Conservation (phyloP, 2,113 vertebrate species). For the Hippocampus barbouri region DNA sequence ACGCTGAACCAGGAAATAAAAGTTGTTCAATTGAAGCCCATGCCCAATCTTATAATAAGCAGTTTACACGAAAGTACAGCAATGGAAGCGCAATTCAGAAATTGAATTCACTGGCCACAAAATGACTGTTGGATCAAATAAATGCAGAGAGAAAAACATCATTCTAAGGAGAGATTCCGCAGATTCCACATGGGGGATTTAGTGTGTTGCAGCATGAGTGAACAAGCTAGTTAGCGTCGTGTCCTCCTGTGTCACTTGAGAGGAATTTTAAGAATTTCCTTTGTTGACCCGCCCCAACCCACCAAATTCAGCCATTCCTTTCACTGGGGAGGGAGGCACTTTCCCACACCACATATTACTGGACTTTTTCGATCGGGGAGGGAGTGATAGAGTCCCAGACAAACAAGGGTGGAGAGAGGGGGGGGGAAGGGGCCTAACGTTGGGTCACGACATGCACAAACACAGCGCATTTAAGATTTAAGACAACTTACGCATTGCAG, state of each 20-base stretch:
- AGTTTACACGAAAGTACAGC: slow-evolving; percentile 1
- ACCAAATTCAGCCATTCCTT: not conserved
- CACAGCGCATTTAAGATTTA: slow-evolving; percentile 15
- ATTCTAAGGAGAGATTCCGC: slow-evolving; percentile 41
- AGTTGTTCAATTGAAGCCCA: not conserved
- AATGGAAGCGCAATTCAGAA: not conserved
- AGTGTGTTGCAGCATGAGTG: slow-evolving; percentile 43
- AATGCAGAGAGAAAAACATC: slow-evolving; percentile 14
- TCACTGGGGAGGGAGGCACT: slow-evolving; percentile 36
- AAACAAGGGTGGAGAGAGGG: slow-evolving; percentile 34
- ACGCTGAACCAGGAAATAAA: not conserved
- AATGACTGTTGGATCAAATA: not conserved
- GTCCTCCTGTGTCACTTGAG: slow-evolving; percentile 59
- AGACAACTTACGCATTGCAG: slow-evolving; percentile 92
- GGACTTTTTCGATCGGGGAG: slow-evolving; percentile 38
- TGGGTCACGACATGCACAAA: slow-evolving; percentile 39
- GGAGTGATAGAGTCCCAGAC: slow-evolving; percentile 33
- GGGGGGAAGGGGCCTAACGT: slow-evolving; percentile 34
- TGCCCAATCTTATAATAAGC: not conserved
- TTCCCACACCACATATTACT: slow-evolving; percentile 61
- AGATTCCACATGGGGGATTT: slow-evolving; percentile 47
- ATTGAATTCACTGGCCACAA: not conserved
- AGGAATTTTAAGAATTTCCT: slow-evolving; percentile 73
- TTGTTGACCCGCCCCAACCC: slow-evolving; percentile 44
- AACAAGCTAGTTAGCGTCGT: slow-evolving; percentile 46